These are phyloP conservation scores for Heliornis fulica DNA, from an alignment of 2,113 vertebrate genomes.

Conservation along the genomic window DNA sequence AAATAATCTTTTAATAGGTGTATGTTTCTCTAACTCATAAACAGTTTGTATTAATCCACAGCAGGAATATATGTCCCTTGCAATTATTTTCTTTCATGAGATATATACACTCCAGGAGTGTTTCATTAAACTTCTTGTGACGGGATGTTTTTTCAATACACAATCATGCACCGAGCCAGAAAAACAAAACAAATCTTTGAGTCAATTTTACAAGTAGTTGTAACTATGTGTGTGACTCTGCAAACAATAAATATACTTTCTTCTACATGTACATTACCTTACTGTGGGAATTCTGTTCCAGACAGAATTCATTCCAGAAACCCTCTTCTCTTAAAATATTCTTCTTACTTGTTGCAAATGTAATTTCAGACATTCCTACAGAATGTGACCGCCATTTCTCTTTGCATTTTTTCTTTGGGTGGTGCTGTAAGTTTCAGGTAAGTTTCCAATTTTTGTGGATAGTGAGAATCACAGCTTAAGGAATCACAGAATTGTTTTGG, in stretches of 20 bases:
- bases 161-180: not conserved
- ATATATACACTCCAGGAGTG: not conserved
- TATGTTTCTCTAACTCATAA: not conserved
- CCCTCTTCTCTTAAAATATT: not conserved
- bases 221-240: not conserved
- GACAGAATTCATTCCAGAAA: not conserved
- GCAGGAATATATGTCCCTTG: not conserved
- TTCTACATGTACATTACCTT: not conserved
- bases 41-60: not conserved
- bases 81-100: not conserved
- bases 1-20: not conserved
- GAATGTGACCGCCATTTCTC: not conserved
- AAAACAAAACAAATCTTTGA: not conserved
- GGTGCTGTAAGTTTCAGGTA: not conserved
- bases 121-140: not conserved
- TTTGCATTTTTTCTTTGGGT: not conserved
- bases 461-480: not conserved
- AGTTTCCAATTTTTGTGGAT: not conserved
- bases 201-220: not conserved
- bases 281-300: not conserved
- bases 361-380: not conserved
- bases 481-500: no score
- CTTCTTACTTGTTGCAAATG: not conserved
- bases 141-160: not conserved
- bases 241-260: not conserved